Percentiles rank a stretch among this genome's conserved stretches.
phyloP scores from a whole-genome alignment of 2,113 vertebrate genomes.

The Scophthalmus maximus region DNA sequence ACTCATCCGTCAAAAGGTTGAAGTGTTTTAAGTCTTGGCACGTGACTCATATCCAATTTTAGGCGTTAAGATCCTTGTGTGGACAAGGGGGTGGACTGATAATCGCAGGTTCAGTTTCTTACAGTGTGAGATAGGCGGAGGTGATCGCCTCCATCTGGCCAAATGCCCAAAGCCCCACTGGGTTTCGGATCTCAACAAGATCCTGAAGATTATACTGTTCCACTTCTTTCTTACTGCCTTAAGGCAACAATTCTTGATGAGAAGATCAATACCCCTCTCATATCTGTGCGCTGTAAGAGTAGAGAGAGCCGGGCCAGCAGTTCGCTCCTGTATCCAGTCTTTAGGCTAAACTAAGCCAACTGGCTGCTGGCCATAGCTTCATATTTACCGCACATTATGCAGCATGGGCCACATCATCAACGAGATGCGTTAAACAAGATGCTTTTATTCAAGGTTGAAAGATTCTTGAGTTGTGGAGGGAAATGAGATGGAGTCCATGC shows the following conservation, averaged over 20 bases:
- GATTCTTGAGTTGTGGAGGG: too few relatives aligned
- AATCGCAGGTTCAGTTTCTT: slow-evolving; percentile 2
- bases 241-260: background rate
- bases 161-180: background rate
- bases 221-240: background rate
- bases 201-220: background rate
- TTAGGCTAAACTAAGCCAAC: background rate
- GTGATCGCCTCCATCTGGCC: slow-evolving; percentile 15
- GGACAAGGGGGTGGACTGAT: slow-evolving; percentile 8
- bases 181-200: background rate
- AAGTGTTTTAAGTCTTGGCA: slow-evolving; percentile 26
- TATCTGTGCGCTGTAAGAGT: background rate
- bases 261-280: background rate
- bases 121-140: background rate
- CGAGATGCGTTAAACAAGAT: too few relatives aligned
- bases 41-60: slow-evolving; percentile 27
- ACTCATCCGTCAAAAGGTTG: slow-evolving; percentile 44
- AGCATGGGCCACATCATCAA: too few relatives aligned
- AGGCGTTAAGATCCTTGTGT: background rate
- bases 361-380: background rate
- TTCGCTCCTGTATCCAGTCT: background rate
- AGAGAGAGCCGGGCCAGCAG: too few relatives aligned
- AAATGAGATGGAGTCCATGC: too few relatives aligned
- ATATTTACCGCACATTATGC: background rate
- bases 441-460: too few relatives aligned